Percentiles rank a stretch among this genome's conserved stretches.
These are phyloP conservation scores for Machimus atricapillus DNA, from an alignment of 2,888 invertebrate species.

Conservation along the genomic window DNA sequence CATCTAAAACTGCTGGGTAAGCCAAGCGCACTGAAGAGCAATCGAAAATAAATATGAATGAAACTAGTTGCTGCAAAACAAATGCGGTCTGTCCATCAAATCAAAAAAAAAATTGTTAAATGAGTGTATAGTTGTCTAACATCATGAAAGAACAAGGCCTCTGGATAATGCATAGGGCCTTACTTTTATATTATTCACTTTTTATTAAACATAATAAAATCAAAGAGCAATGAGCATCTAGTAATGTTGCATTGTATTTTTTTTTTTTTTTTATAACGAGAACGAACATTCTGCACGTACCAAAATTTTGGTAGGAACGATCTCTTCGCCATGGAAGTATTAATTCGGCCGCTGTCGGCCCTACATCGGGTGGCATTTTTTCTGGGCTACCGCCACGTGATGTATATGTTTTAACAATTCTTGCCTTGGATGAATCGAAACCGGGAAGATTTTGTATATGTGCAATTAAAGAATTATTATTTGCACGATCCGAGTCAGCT, in stretches of 20 bases:
- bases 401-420: constrained; percentile 74
- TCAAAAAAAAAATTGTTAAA: background rate
- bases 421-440: constrained; percentile 74
- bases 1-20: background rate
- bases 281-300: constrained; percentile 63
- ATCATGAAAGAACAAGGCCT: constrained; percentile 7
- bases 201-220: constrained; percentile 15
- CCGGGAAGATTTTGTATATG: constrained; percentile 74
- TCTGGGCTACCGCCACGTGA: constrained; percentile 55
- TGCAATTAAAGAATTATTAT: constrained; percentile 74
- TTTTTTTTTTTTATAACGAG: background rate
- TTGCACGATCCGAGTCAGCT: constrained; percentile 65
- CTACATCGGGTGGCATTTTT: constrained; percentile 64
- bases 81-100: constrained; percentile 14
- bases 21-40: constrained; percentile 21
- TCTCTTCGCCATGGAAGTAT: constrained; percentile 86
- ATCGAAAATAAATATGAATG: constrained; percentile 8
- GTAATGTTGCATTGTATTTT: background rate
- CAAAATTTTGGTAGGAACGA: constrained; percentile 75
- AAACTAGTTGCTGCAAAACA: constrained; percentile 3
- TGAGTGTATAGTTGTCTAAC: background rate
- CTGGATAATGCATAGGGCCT: background rate
- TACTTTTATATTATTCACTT: background rate
- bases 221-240: constrained; percentile 19
- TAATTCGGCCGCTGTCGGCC: constrained; percentile 80